phyloP scores from a whole-genome alignment of 2,113 vertebrate species.

The Passer montanus region DNA sequence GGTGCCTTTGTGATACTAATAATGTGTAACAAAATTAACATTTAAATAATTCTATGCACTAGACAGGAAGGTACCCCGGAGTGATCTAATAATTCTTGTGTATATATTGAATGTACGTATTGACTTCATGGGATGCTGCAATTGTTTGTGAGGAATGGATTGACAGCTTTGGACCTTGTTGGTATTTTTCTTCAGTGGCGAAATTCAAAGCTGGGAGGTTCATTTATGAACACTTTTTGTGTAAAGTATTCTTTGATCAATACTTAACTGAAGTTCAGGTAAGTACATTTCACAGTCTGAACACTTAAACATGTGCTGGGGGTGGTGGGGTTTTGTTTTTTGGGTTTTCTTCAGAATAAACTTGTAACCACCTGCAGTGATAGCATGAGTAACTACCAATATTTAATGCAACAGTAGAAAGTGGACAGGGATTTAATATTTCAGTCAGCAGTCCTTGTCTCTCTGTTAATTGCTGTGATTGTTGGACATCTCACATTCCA shows the following conservation, averaged over 20 bases:
- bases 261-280: neutral
- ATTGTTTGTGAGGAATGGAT: neutral
- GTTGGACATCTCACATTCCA: neutral
- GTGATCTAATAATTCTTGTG: neutral
- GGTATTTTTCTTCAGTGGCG: neutral
- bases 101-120: neutral
- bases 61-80: neutral
- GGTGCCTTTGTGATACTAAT: neutral
- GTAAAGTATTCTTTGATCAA: neutral
- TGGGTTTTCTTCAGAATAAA: neutral
- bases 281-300: neutral
- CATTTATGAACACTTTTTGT: neutral
- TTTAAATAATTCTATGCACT: neutral
- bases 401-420: neutral
- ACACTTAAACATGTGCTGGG: fast-evolving
- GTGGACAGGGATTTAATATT: neutral
- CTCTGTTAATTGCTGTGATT: neutral
- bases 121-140: neutral
- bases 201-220: neutral
- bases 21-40: neutral
- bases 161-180: neutral
- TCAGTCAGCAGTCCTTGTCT: neutral
- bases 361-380: neutral
- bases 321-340: neutral
- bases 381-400: neutral